These are phyloP conservation scores for Drosophila ercepeae DNA, from an alignment of 1,140 invertebrate species.

Conservation along the genomic window DNA sequence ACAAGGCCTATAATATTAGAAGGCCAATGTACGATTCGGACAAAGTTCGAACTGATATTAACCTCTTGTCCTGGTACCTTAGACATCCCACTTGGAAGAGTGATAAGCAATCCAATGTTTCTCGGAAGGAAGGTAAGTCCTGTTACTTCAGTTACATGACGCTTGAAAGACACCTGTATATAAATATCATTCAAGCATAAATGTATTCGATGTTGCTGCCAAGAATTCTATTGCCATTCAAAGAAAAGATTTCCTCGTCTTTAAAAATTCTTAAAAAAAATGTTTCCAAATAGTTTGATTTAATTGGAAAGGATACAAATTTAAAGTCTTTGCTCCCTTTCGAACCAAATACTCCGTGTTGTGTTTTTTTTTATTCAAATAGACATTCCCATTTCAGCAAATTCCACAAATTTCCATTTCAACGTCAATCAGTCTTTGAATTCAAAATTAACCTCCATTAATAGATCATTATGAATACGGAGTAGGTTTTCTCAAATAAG, in stretches of 20 bases:
- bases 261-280: background rate
- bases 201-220: slow-evolving; percentile 41
- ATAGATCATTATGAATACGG: background rate
- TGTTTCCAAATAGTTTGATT: background rate
- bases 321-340: background rate
- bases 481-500: background rate
- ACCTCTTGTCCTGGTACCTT: slow-evolving; percentile 90
- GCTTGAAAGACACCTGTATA: slow-evolving; percentile 58
- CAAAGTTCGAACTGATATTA: slow-evolving; percentile 88
- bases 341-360: background rate
- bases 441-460: background rate
- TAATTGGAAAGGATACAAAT: background rate
- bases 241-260: slow-evolving; percentile 1
- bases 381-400: background rate
- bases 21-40: slow-evolving; percentile 84
- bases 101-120: slow-evolving; percentile 57
- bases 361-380: background rate
- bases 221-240: slow-evolving; percentile 18
- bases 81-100: slow-evolving; percentile 87
- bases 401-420: background rate
- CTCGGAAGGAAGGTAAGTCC: slow-evolving; percentile 77
- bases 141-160: slow-evolving; percentile 16
- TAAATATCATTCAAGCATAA: slow-evolving; percentile 53
- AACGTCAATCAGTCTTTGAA: background rate
- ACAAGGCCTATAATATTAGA: slow-evolving; percentile 89